Evolutionary conservation across 2,113 vertebrate species (phyloP).

Genomic region (Oryzias celebensis): DNA sequence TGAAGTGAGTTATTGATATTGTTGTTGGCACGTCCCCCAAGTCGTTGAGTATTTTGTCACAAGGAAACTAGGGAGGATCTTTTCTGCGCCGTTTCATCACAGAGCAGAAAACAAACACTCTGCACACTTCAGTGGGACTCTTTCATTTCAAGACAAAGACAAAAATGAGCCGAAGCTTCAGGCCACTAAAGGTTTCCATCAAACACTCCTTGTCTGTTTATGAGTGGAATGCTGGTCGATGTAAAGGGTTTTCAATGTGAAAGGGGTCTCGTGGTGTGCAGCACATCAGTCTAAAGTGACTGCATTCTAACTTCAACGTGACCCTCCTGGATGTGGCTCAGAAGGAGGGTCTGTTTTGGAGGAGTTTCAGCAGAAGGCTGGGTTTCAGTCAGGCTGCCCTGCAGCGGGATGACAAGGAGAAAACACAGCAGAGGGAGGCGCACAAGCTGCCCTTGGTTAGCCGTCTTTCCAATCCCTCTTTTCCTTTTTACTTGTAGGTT

Average conservation of each 20-base stretch:
- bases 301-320: conserved; percentile 46
- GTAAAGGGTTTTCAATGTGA: conserved; percentile 12
- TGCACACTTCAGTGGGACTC: conserved; percentile 1
- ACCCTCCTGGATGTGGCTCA: conserved; percentile 39
- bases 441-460: conserved; percentile 28
- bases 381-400: conserved; percentile 23
- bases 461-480: conserved; percentile 49
- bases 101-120: conserved; percentile 14
- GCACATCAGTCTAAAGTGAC: no score
- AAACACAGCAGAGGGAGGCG: conserved; percentile 12
- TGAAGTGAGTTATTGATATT: no score
- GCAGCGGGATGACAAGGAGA: conserved; percentile 34
- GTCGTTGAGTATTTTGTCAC: no score
- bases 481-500: conserved; percentile 58
- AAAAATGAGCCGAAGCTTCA: conserved; percentile 1
- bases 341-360: conserved; percentile 56
- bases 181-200: not conserved
- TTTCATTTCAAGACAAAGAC: conserved; percentile 29
- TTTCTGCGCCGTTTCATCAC: not conserved
- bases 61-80: no score
- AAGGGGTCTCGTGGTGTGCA: no score
- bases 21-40: no score
- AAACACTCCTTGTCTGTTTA: conserved; percentile 15
- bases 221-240: conserved; percentile 4
- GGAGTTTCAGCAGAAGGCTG: conserved; percentile 54